Percentiles rank a stretch among this genome's conserved stretches.
Evolutionary conservation across 1,140 invertebrate genomes (phyloP).

Genomic region (Grapholita molesta): DNA sequence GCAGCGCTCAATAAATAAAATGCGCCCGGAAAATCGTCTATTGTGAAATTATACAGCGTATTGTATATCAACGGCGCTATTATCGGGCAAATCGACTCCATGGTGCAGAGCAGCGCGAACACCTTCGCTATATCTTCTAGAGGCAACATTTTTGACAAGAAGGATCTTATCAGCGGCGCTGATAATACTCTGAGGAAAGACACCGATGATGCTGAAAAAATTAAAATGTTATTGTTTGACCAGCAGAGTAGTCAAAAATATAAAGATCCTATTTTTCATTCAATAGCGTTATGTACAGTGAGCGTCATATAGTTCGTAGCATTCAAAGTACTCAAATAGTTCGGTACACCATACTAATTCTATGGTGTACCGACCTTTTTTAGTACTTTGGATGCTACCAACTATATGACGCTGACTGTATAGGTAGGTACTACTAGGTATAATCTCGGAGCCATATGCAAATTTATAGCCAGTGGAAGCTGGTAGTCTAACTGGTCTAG

Average conservation of each 20-base stretch:
- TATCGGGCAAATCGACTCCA: conserved; percentile 81
- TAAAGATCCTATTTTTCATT: neutral
- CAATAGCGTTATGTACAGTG: too few relatives aligned
- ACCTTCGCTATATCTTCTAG: conserved; percentile 82
- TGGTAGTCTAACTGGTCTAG: too few relatives aligned
- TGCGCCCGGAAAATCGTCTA: conserved; percentile 76
- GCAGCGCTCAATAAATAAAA: conserved; percentile 78
- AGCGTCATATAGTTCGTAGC: too few relatives aligned
- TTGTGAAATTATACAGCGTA: conserved; percentile 79
- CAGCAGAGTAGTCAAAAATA: neutral
- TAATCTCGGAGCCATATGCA: too few relatives aligned
- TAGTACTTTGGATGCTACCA: too few relatives aligned
- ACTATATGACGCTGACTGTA: too few relatives aligned
- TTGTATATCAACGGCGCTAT: conserved; percentile 81
- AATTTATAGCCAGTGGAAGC: too few relatives aligned
- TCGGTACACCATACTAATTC: too few relatives aligned
- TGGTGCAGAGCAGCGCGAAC: conserved; percentile 80
- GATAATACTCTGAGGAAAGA: conserved; percentile 78
- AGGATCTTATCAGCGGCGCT: conserved; percentile 81
- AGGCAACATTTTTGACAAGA: conserved; percentile 83
- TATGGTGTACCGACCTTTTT: too few relatives aligned
- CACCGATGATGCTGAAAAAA: conserved; percentile 69
- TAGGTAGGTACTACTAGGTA: too few relatives aligned
- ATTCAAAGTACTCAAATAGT: too few relatives aligned
- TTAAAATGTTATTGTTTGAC: conserved; percentile 23